Evolutionary conservation across 2,888 invertebrate species (phyloP).

Genomic region (Synanthedon formicaeformis): DNA sequence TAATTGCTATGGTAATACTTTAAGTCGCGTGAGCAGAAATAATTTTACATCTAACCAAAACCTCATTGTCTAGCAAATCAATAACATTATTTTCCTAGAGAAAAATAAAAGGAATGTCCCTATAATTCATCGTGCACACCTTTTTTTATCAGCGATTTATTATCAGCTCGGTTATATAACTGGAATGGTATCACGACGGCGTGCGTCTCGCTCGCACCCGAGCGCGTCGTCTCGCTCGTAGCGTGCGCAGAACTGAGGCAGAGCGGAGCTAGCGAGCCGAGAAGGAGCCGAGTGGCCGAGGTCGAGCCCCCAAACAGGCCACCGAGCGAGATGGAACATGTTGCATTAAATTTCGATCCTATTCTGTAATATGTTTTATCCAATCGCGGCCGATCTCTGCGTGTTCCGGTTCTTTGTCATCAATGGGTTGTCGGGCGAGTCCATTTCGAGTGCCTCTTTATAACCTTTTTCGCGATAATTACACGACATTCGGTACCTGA

Average conservation of each 20-base stretch:
- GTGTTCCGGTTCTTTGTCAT: slow-evolving; percentile 78
- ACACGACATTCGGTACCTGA: slow-evolving; percentile 17
- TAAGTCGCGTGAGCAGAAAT: too few relatives aligned
- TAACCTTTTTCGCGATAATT: slow-evolving; percentile 42
- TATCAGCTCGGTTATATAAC: slow-evolving; percentile 64
- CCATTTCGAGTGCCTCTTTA: slow-evolving; percentile 54
- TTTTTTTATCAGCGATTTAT: slow-evolving; percentile 64
- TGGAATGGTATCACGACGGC: slow-evolving; percentile 29
- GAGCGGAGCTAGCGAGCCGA: background rate
- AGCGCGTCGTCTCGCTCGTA: slow-evolving; percentile 10
- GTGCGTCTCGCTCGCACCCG: slow-evolving; percentile 32
- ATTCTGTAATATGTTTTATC: slow-evolving; percentile 61
- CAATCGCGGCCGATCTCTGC: slow-evolving; percentile 73
- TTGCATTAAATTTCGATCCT: slow-evolving; percentile 65
- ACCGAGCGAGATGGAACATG: slow-evolving; percentile 36
- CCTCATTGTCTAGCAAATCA: too few relatives aligned
- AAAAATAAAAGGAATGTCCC: slow-evolving; percentile 25
- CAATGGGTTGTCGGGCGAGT: slow-evolving; percentile 77
- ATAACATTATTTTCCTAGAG: too few relatives aligned
- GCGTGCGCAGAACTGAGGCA: slow-evolving; percentile 1
- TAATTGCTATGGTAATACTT: too few relatives aligned
- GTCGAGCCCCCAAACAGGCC: slow-evolving; percentile 7
- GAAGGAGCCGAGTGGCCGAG: background rate
- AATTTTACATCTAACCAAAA: too few relatives aligned
- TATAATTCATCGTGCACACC: slow-evolving; percentile 33